Base-by-base conservation (phyloP, 2,797 vertebrate genomes). In the Rhabdophis nuchalis region DNA sequence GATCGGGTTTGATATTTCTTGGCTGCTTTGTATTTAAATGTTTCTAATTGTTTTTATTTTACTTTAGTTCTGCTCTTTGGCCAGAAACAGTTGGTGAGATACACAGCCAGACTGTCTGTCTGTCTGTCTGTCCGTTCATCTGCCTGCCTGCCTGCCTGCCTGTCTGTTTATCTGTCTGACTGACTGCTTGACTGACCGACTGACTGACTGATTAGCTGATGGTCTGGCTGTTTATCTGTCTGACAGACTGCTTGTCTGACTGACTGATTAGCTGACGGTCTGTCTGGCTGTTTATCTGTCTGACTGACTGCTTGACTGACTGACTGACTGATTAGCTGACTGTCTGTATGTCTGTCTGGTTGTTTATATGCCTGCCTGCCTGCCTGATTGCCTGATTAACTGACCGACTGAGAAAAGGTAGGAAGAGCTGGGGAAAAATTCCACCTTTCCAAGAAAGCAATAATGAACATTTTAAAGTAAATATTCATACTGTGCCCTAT, bases 201-300 rank as follows among this genome's bases (percentile, higher is more conserved):
- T 53, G 12, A 1, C 53, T 54, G 13, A 14, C 53, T 54, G 53
- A 11, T 13, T 54, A 2, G 0, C 13, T 54, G 53, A 2, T n/a
- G n/a, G n/a, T n/a, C 23, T 58, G 23, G 0, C 23, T 58, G 23
- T 2, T 7, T 9, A 2, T 0, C 57, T 58, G 7, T 8, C 23
- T 58, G 56, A 20, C 56, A 23, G 56, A 10, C 6, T 58, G 5
- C 2, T 2, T 58, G 6, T 1, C 56, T 57, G 56, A 20, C 56
- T 20, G 56, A 20, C 56, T 20, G 56, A 60, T 50, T 50, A 50
- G 50, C 50, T 50, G 20, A 8, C 18, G n/a, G n/a, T n/a, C 23
- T 9, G 23, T 0, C 57, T 58, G 20, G 7, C 23, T 58, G 57
- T 0, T 18, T 57, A 18, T 20, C 56, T 57, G 18, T n/a, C 18